Base-by-base conservation (phyloP, 2,888 invertebrate species). In the Ischnura elegans region DNA sequence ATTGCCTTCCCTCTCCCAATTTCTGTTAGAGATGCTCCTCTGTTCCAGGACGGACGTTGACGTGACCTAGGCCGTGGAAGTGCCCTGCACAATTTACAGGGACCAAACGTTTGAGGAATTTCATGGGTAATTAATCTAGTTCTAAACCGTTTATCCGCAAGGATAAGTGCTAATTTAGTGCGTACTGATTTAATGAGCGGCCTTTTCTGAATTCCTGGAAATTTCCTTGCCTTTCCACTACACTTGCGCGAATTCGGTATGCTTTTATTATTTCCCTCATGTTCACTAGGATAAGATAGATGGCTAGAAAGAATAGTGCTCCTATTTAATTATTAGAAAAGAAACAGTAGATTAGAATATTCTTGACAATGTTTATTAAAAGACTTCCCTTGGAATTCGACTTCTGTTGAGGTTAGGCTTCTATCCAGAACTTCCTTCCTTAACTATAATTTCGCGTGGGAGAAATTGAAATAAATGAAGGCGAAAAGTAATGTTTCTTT, bases 41-140 rank as follows among this genome's bases (percentile, higher is more conserved):
- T 43, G 25, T 45, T 43, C 90, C 61, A 55, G 90, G 90, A 90
- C 90, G 90, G 90, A 90, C 43, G 90, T 90, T 90, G 29, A 55
- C 55, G 42, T 61, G 42, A 90, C 42, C 61, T 42, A 61, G 90
- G n/a, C 66, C 90, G 16, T 42, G 19, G 47, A 87, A 42, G 55
- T 29, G 87, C 87, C 55, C 29, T 42, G 2, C 36, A 36, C 36
- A 21, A 87, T 16, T 90, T 90, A 45, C 43, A 16, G 90, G 55
- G 61, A 25, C 43, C 25, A 90, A 8, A 90, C 16, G 43, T 61
- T n/a, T 76, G 29, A 16, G 8, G 36, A 4, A 10, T 36, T 25
- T 61, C n/a, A 61, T 61, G n/a, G n/a, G n/a, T n/a, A 61, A n/a
- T 5, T 61, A 3, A 36, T 76, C 1, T 36, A 8, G 76, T 29